phyloP scores from a whole-genome alignment of 2,797 vertebrate genomes.

The Avahi laniger region DNA sequence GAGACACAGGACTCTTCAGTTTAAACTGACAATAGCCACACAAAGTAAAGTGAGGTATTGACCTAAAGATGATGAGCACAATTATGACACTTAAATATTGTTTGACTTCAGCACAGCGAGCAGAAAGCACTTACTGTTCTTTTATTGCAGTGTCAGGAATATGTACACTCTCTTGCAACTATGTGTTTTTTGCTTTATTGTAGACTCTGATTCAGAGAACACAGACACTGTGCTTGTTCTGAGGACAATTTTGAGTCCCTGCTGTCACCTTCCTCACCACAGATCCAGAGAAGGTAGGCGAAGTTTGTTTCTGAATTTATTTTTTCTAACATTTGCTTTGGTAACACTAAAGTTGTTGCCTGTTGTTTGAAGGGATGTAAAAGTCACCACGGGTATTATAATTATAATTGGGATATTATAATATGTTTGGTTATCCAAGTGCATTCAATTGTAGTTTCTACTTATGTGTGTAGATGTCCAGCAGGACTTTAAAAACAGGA shows the following conservation, averaged over 20 bases:
- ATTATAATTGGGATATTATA: background rate
- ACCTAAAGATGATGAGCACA: background rate
- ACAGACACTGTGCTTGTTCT: background rate
- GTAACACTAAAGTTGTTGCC: background rate
- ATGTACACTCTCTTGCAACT: background rate
- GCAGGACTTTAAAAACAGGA: background rate
- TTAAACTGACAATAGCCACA: background rate
- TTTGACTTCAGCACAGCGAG: background rate
- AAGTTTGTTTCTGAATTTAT: background rate
- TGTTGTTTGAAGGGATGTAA: background rate
- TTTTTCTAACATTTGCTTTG: background rate
- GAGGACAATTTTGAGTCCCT: conserved; percentile 1
- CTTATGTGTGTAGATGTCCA: background rate
- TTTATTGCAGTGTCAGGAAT: conserved; percentile 3
- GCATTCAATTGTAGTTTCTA: background rate
- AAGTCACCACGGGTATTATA: background rate
- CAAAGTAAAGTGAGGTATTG: background rate
- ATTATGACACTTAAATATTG: background rate
- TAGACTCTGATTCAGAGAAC: conserved; percentile 69
- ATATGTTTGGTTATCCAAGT: background rate
- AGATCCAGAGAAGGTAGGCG: conserved; percentile 72
- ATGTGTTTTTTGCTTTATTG: conserved; percentile 38
- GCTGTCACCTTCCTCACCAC: accelerated
- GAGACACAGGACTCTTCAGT: background rate
- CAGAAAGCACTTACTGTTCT: background rate